Percentiles rank a stretch among this genome's conserved stretches.
Conservation (phyloP, 2,888 invertebrate species). For the Linhomoeus sp. region DNA sequence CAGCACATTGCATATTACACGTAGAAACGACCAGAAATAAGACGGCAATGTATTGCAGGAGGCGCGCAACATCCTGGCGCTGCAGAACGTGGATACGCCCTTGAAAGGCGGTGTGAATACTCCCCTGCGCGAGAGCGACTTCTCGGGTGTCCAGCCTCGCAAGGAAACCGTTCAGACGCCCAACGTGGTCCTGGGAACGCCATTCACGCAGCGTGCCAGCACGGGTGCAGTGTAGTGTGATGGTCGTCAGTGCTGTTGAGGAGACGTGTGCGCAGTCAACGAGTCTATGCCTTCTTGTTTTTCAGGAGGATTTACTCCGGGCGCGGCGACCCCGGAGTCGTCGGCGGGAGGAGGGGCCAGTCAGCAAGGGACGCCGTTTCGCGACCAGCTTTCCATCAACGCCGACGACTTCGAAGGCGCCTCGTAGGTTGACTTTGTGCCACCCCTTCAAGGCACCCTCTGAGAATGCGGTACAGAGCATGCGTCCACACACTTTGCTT, state of each 20-base stretch:
- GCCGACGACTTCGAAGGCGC: slow-evolving; percentile 53
- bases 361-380: slow-evolving; percentile 44
- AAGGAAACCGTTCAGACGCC: slow-evolving; percentile 53
- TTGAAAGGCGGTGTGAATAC: slow-evolving; percentile 86
- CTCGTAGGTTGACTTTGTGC: too few relatives aligned
- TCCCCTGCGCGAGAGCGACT: slow-evolving; percentile 69
- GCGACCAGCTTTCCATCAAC: slow-evolving; percentile 87
- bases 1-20: too few relatives aligned
- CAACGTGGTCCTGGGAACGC: slow-evolving; percentile 56
- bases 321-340: slow-evolving; percentile 1
- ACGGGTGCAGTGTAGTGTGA: too few relatives aligned
- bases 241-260: too few relatives aligned
- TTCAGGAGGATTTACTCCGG: slow-evolving; percentile 7
- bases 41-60: slow-evolving; percentile 58
- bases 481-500: too few relatives aligned
- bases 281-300: too few relatives aligned
- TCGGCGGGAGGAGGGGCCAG: not conserved
- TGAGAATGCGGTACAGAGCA: too few relatives aligned
- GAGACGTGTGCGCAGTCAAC: too few relatives aligned
- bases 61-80: slow-evolving; percentile 93
- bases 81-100: slow-evolving; percentile 91
- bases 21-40: too few relatives aligned
- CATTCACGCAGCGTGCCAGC: not conserved
- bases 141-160: slow-evolving; percentile 53
- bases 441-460: too few relatives aligned